These are phyloP conservation scores for Syrista parreyssii DNA, from an alignment of 2,888 invertebrate genomes.

Conservation along the genomic window DNA sequence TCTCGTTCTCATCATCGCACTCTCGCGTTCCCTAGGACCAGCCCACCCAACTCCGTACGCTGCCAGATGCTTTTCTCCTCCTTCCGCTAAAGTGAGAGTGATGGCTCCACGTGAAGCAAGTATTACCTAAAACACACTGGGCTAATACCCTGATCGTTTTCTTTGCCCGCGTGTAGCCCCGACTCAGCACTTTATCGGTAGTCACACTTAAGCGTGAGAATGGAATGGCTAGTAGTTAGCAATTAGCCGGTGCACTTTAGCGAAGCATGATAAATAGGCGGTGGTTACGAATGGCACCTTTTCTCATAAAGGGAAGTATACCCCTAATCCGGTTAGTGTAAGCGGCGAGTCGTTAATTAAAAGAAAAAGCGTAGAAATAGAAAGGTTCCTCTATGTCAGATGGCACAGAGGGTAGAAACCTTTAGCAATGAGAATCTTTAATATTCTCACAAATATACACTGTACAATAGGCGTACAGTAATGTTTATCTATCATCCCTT, in stretches of 20 bases:
- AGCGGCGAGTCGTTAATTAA: neutral
- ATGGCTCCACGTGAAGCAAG: constrained; percentile 33
- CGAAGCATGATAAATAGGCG: neutral
- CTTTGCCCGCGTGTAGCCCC: neutral
- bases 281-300: neutral
- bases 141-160: constrained; percentile 19
- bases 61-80: neutral
- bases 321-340: neutral
- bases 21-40: neutral
- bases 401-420: neutral
- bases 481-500: neutral
- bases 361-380: neutral
- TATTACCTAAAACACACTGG: constrained; percentile 28
- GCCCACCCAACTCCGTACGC: neutral
- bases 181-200: neutral
- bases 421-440: neutral
- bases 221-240: neutral
- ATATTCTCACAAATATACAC: neutral
- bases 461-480: neutral
- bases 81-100: constrained; percentile 28
- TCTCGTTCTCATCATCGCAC: constrained; percentile 5
- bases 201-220: neutral
- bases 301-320: neutral
- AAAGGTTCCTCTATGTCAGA: neutral
- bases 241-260: neutral